Base-by-base conservation (phyloP, 2,797 vertebrate species). In the Arrhamphus sclerolepis region DNA sequence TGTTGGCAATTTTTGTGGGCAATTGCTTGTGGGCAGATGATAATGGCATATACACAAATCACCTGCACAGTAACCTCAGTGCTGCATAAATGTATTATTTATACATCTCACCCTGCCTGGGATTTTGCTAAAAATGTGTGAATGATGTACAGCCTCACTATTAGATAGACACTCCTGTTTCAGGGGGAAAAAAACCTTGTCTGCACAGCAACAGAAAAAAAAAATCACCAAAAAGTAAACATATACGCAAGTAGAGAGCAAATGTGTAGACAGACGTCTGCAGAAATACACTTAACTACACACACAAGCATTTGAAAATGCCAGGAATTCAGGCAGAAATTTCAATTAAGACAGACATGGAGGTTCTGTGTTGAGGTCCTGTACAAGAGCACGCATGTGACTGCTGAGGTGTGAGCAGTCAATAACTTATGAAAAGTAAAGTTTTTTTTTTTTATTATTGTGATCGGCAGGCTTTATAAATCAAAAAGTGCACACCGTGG, bases 61-160 rank as follows among this genome's bases (percentile, higher is more conserved):
- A 69, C 46, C 49, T 34, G 42, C 47, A 34, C 48, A 41, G 43
- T 31, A 62, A 70, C 48, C 29, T 6, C 18, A 18, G 40, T 58
- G 44, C n/a, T 78, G 16, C 53, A 62, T 31, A 44, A 34, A 47
- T 42, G 49, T n/a, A 48, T 58, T 44, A 50, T 67, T 46, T 28
- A 55, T 59, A n/a, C 29, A 43, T 75, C 40, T 72, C 59, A 60
- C 48, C 26, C 40, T 55, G 44, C 49, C 29, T 43, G 39, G 9
- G 11, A 57, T 54, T 58, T 47, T 57, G 41, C 51, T 60, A 64
- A 70, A 74, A 81, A 72, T 42, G 56, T 68, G 65, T 44, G 31
- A 75, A 74, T 70, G 49, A 58, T 56, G 62, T 5, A 14, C 46
- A 56, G 62, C 46, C 50, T 59, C 39, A 28, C 16, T 29, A 34